Base-by-base conservation (phyloP, 1,140 invertebrate species). In the Drosophila santomea region DNA sequence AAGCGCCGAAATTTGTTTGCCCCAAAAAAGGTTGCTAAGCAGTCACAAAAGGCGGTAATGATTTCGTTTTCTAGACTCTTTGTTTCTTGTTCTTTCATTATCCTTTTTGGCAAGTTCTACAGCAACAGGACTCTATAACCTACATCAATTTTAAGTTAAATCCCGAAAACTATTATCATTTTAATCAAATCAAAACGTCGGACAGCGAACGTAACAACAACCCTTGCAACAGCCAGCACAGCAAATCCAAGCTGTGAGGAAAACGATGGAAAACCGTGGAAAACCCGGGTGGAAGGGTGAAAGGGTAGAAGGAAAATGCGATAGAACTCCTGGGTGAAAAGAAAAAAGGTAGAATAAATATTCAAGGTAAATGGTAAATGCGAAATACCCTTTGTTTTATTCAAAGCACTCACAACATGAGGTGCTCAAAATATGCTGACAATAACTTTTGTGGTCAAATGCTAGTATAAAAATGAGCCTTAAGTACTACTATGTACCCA, bases 141-240 rank as follows among this genome's bases (percentile, higher is more conserved):
- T 71, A 78, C 80, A 82, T 83, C 80, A 83, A 82, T 78, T 78
- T 83, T 78, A 76, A 76, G 64, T 84, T 79, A 83, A 83, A 78
- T 83, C 80, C 80, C 75, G 75, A 84, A 80, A 83, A 83, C 80
- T 83, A 84, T 84, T 83, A 83, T 84, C 80, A 76, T 84, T 83
- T 84, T 83, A 83, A 83, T 83, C 80, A 84, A 83, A 83, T 83
- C 80, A 79, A 63, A 58, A 60, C 62, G 45, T 63, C 48, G 59
- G 64, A 64, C 73, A 67, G 58, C 41, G 74, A 41, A 48, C 75
- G 39, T 36, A 55, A 54, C 41, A 59, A 39, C 38, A 54, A 56
- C 2, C 12, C 11, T 35, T n/a, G 55, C 55, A 50, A 56, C 39
- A 51, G 14, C 20, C 8, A 32, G 32, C 32, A 32, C 32, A 32